phyloP scores from a whole-genome alignment of 2,888 invertebrate species.

The Caenorhabditis sp. region DNA sequence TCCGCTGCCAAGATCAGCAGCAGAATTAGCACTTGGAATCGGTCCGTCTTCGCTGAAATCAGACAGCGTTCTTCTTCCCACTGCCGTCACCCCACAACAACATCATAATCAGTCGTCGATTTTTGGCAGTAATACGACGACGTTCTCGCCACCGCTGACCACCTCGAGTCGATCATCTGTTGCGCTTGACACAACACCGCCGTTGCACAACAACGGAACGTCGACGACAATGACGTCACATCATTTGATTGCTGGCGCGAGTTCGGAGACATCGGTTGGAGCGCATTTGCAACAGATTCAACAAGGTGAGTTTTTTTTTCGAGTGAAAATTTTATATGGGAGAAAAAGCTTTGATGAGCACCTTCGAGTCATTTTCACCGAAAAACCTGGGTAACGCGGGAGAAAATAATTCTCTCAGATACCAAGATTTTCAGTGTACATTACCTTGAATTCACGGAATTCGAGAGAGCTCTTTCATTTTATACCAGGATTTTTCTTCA shows the following conservation, averaged over 20 bases:
- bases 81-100: neutral
- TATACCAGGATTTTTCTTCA: too few relatives aligned
- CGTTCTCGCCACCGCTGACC: conserved; percentile 49
- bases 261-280: conserved; percentile 28
- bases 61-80: neutral
- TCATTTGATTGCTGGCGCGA: neutral
- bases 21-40: neutral
- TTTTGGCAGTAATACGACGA: conserved; percentile 19
- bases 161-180: conserved; percentile 47
- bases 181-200: conserved; percentile 46
- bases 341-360: too few relatives aligned
- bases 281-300: conserved; percentile 33
- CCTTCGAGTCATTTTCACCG: too few relatives aligned
- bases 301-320: neutral
- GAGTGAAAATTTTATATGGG: too few relatives aligned
- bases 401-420: too few relatives aligned
- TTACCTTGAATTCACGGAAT: too few relatives aligned
- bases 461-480: too few relatives aligned
- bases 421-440: too few relatives aligned
- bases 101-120: neutral
- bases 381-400: too few relatives aligned
- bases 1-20: conserved; percentile 25
- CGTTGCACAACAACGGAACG: conserved; percentile 10
- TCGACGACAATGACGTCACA: conserved; percentile 2
- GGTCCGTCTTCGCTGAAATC: neutral